Evolutionary conservation across 2,113 vertebrate species (phyloP).

Genomic region (Lipotes vexillifer): DNA sequence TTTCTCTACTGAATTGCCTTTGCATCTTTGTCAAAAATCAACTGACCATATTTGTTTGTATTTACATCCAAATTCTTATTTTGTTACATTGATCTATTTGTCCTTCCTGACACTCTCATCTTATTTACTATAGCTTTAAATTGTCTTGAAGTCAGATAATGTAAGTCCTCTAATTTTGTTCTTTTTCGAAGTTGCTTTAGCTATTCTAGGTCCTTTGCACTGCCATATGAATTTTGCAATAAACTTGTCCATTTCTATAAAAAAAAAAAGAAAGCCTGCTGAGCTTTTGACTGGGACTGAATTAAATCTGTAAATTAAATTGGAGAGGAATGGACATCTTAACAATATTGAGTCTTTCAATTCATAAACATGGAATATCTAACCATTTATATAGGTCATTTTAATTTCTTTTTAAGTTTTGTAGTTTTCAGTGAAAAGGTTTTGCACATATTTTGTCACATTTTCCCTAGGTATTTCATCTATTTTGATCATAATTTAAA

Average conservation of each 20-base stretch:
- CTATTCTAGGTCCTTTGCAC: background rate
- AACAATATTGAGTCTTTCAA: background rate
- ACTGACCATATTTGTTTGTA: background rate
- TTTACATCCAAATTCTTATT: background rate
- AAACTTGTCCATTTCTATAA: background rate
- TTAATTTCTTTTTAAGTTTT: background rate
- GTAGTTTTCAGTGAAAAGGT: background rate
- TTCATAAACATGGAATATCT: background rate
- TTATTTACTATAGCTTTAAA: background rate
- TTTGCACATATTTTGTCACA: background rate
- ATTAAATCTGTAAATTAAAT: background rate
- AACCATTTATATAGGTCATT: background rate
- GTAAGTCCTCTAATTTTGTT: background rate
- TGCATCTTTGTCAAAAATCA: background rate
- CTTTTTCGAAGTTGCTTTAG: background rate
- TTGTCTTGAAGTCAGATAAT: background rate
- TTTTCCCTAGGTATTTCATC: background rate
- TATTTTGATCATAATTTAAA: background rate
- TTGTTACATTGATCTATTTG: background rate
- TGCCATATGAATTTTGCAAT: slow-evolving; percentile 6
- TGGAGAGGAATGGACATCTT: background rate
- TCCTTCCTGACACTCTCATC: background rate
- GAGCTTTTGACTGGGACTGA: background rate
- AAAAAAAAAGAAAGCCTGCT: background rate
- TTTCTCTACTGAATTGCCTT: background rate